Evolutionary conservation across 2,888 invertebrate species (phyloP), one percentile per base, ranked within the genome.

Genomic region (Eristalinus aeneus): DNA sequence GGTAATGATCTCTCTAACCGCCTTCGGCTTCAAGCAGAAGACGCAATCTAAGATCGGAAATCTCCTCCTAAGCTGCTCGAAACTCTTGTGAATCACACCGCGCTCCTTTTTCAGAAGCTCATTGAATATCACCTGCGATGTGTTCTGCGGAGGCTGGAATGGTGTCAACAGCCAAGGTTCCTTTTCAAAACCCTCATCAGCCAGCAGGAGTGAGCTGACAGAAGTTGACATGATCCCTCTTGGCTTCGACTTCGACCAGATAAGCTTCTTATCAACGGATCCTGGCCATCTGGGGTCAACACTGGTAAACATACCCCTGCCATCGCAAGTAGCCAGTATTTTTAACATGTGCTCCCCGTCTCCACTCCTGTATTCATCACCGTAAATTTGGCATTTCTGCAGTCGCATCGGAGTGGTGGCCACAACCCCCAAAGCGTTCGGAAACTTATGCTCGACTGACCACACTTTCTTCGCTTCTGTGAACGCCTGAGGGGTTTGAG

Each of bases 211-310:
- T 23, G 61, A 27, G 11, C 34, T 36, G 1, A 27, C 10, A 8
- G 61, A 16, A 31, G 12, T 20, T 4, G 20, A 32, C 68, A 68
- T 32, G 23, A 68, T 61, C 16, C 54, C 22, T 22, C 54, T 56
- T 20, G 65, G 27, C 27, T 12, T 58, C 5, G 54, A 67, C 16
- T 16, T 39, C 20, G 27, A n/a, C 65, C 65, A 76, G 27, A 76
- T 60, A 6, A 32, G n/a, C 20, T 1, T 20, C 31, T 69, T 63
- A 20, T 64, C 11, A 9, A 63, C 27, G 10, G 69, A 69, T 10
- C 77, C 77, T 2, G 77, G 77, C 63, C 69, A 77, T 12, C 54
- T 53, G 10, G 34, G 20, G 9, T 77, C 63, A 11, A 77, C 63
- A 39, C 69, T 77, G 11, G 39, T 71, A 20, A 68, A 53, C 56